Evolutionary conservation across 2,797 vertebrate species (phyloP).

Genomic region (Macroramphosus scolopax): DNA sequence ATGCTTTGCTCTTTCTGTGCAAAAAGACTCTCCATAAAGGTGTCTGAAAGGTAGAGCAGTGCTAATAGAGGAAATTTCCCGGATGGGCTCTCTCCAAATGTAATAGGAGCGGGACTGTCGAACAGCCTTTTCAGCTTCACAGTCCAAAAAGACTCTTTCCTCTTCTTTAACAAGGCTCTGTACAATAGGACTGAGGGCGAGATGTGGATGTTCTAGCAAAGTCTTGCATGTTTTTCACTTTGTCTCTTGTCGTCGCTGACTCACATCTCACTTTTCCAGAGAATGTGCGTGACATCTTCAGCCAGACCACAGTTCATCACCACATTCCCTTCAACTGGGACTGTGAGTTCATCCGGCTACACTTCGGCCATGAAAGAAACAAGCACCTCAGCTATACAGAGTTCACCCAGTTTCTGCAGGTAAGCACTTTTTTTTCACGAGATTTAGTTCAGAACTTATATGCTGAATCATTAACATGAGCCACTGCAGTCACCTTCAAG

Average conservation of each 20-base stretch:
- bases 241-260: conserved; percentile 34
- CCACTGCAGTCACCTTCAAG: too few relatives aligned
- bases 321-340: conserved; percentile 99
- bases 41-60: conserved; percentile 50
- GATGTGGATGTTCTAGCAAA: conserved; percentile 41
- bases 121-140: conserved; percentile 41
- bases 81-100: conserved; percentile 48
- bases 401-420: conserved; percentile 97
- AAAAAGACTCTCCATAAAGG: conserved; percentile 41
- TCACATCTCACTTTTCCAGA: conserved; percentile 72
- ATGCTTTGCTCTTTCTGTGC: conserved; percentile 35
- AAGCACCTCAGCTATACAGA: conserved; percentile 92
- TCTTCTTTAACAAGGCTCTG: conserved; percentile 38
- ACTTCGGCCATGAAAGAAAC: conserved; percentile 93
- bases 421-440: conserved; percentile 45
- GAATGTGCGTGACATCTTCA: conserved; percentile 96
- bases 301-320: conserved; percentile 92
- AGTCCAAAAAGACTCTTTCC: conserved; percentile 52
- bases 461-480: too few relatives aligned
- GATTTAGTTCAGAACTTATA: not conserved
- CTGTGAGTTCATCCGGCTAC: conserved; percentile 95
- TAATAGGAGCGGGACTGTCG: conserved; percentile 45
- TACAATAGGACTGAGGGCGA: conserved; percentile 23
- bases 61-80: conserved; percentile 47
- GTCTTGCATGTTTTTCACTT: conserved; percentile 28